These are phyloP conservation scores for Pterostichus madidus DNA, from an alignment of 2,888 invertebrate species.

Conservation along the genomic window DNA sequence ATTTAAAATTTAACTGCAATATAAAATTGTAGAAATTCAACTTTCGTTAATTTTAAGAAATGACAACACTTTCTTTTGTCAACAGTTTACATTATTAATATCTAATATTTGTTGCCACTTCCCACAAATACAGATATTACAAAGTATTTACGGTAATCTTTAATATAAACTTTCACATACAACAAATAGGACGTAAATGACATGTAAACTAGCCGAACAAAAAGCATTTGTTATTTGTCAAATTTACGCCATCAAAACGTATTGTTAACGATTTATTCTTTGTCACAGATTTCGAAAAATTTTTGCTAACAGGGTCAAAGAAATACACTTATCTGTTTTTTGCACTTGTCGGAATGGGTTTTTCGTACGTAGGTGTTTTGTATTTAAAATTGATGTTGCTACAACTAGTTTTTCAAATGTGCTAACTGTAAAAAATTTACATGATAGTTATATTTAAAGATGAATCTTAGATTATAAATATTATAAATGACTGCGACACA, in stretches of 20 bases:
- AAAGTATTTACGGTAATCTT: constrained; percentile 26
- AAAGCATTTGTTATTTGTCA: constrained; percentile 30
- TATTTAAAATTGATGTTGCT: constrained; percentile 10
- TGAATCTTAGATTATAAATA: constrained; percentile 31
- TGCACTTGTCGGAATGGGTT: neutral
- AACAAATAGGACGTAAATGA: constrained; percentile 40
- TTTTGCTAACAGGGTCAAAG: constrained; percentile 20
- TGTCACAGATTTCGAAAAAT: constrained; percentile 47
- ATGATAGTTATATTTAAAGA: constrained; percentile 23
- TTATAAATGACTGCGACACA: constrained; percentile 28
- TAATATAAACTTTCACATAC: constrained; percentile 40
- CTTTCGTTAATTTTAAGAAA: constrained; percentile 25
- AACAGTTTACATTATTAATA: neutral
- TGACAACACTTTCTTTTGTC: constrained; percentile 32
- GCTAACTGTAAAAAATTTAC: constrained; percentile 24
- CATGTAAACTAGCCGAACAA: constrained; percentile 16
- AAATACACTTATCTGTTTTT: constrained; percentile 42
- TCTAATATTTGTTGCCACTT: constrained; percentile 12
- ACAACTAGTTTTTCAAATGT: constrained; percentile 25
- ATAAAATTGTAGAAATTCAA: neutral
- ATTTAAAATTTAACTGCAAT: neutral
- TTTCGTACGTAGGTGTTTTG: constrained; percentile 31
- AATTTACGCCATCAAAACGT: constrained; percentile 27
- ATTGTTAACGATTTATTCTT: constrained; percentile 19
- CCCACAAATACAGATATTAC: constrained; percentile 20